These are phyloP conservation scores for Bovichtus diacanthus DNA, from an alignment of 2,797 vertebrate species.

Conservation along the genomic window DNA sequence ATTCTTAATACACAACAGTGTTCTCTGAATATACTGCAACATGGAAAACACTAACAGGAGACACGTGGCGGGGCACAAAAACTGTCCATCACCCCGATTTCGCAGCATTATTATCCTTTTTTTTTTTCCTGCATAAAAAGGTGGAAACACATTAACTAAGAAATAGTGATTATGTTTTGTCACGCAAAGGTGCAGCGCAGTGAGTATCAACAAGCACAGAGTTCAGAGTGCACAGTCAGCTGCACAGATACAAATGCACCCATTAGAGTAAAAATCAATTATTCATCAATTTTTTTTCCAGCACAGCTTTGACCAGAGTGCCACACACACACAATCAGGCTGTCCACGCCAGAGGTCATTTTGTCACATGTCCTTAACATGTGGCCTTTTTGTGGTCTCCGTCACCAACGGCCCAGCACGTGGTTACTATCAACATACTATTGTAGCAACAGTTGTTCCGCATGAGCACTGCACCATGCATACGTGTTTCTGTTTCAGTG, in stretches of 20 bases:
- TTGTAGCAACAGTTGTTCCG: background rate
- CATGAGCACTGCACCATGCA: background rate
- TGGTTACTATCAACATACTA: conserved; percentile 10
- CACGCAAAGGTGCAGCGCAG: background rate
- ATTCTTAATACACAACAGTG: conserved; percentile 23
- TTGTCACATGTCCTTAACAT: conserved; percentile 66
- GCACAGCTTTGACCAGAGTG: conserved; percentile 45
- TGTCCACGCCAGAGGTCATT: conserved; percentile 52
- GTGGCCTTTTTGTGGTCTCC: conserved; percentile 33
- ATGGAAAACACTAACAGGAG: conserved; percentile 15
- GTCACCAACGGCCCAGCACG: conserved; percentile 23
- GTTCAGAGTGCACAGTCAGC: conserved; percentile 11
- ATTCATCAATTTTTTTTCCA: conserved; percentile 78
- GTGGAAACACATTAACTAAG: background rate
- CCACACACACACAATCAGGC: conserved; percentile 22
- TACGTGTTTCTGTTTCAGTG: background rate
- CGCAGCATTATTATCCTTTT: conserved; percentile 12
- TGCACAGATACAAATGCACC: conserved; percentile 57
- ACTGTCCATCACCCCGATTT: conserved; percentile 18
- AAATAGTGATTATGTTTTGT: conserved; percentile 1
- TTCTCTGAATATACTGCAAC: conserved; percentile 9
- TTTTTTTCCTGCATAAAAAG: background rate
- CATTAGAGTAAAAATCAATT: conserved; percentile 78
- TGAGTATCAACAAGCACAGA: conserved; percentile 24
- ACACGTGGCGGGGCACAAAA: background rate